Base-by-base conservation (phyloP, 2,113 vertebrate species). In the Tetrax tetrax region DNA sequence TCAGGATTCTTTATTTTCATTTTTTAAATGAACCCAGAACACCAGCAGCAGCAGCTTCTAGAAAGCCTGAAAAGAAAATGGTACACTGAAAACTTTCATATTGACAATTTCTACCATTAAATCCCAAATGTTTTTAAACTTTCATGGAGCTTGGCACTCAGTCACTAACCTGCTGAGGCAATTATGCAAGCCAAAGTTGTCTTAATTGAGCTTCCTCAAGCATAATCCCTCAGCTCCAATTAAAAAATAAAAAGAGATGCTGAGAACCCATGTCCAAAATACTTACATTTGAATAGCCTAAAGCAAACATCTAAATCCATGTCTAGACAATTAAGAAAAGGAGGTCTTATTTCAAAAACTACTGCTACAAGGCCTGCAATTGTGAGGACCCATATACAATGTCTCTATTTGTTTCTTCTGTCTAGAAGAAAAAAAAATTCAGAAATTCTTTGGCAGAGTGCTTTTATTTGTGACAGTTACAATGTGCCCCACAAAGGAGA, bases 161-260 rank as follows among this genome's bases (percentile, higher is more conserved):
- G 64, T 96, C 88, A 88, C 93, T 80, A 96, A 96, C 93, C 85
- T 95, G 72, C 88, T 96, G 89, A 93, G 89, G 88, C 77, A 96
- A 95, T 92, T 95, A 96, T 61, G 83, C 88, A 92, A 96, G 88
- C 86, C 88, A 84, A 95, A 96, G 92, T 86, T 82, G 86, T 90
- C 93, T 95, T 96, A 96, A 95, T 89, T 94, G 80, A 64, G 3
- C 88, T 96, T 96, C 80, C 74, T 82, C 61, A 37, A 91, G 69
- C 87, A 69, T 89, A 94, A 92, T 92, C 92, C 92, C 96, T 92
- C 90, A 95, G 89, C 83, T 96, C 94, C 95, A 97, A 94, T 94
- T 96, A 96, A 96, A 96, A 95, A 92, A 94, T 88, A 88, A 90
- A 80, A 78, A 80, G 77, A 94, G 88, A 97, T 78, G 56, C 72